Evolutionary conservation across 2,113 vertebrate species (phyloP).

Genomic region (Anoura caudifer): DNA sequence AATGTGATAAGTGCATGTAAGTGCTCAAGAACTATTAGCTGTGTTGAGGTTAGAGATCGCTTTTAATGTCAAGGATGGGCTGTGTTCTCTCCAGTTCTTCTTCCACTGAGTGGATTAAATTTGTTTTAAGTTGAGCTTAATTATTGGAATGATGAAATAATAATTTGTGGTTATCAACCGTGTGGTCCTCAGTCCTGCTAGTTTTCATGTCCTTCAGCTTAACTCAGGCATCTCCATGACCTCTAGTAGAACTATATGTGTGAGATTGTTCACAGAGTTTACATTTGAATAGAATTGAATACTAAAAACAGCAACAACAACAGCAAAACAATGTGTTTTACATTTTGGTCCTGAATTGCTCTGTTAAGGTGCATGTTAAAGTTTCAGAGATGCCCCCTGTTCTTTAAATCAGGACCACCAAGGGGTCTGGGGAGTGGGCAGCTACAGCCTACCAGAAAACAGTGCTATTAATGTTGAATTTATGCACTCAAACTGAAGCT

Average conservation of each 20-base stretch:
- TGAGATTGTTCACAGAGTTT: not conserved
- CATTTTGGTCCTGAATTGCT: not conserved
- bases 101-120: not conserved
- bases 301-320: not conserved
- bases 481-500: not conserved
- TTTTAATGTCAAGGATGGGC: not conserved
- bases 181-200: not conserved
- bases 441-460: not conserved
- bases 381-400: not conserved
- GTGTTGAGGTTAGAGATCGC: not conserved
- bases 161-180: not conserved
- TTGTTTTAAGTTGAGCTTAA: not conserved
- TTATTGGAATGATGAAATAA: not conserved
- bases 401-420: not conserved
- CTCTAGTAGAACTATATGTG: not conserved
- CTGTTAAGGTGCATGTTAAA: not conserved
- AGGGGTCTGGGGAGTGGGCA: not conserved
- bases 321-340: not conserved
- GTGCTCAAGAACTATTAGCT: not conserved
- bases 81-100: not conserved
- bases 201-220: not conserved
- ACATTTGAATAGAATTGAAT: not conserved
- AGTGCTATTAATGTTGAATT: not conserved
- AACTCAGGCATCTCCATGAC: not conserved
- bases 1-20: not conserved